Evolutionary conservation across 2,888 invertebrate genomes (phyloP).

Genomic region (Tetragonula carbonaria): DNA sequence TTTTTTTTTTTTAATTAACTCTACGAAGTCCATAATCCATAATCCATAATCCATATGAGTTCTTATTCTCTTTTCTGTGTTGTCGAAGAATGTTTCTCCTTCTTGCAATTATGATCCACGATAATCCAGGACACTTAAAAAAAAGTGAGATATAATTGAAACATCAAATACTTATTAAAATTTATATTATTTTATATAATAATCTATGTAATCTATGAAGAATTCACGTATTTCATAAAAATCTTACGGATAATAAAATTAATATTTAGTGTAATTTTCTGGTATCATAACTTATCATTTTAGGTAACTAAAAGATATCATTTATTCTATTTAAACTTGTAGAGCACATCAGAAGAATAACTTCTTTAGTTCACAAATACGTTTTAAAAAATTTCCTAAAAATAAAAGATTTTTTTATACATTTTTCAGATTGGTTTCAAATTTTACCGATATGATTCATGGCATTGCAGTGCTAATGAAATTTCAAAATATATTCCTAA

Average conservation of each 20-base stretch:
- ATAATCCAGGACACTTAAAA: neutral
- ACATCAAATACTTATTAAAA: neutral
- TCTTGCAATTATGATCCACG: neutral
- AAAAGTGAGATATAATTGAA: neutral
- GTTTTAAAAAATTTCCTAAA: too few species aligned
- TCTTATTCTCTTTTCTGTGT: neutral
- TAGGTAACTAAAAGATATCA: too few species aligned
- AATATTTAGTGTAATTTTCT: neutral
- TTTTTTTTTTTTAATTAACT: neutral
- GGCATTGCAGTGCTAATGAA: neutral
- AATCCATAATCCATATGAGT: conserved; percentile 8
- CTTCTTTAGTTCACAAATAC: too few species aligned
- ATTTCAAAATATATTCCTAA: neutral
- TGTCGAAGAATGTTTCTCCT: neutral
- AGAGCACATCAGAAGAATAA: too few species aligned
- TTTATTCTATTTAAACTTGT: too few species aligned
- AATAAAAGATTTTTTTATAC: neutral
- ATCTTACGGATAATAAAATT: neutral
- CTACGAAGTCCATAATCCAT: neutral
- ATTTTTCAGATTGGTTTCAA: neutral
- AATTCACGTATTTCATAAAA: neutral
- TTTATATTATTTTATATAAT: neutral
- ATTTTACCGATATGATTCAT: neutral
- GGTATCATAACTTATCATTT: too few species aligned
- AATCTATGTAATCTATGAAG: neutral